A percentile compares a stretch with the other conserved stretches of the same genome.
Evolutionary conservation across 2,113 vertebrate genomes (phyloP).

Genomic region (Salvelinus sp.): DNA sequence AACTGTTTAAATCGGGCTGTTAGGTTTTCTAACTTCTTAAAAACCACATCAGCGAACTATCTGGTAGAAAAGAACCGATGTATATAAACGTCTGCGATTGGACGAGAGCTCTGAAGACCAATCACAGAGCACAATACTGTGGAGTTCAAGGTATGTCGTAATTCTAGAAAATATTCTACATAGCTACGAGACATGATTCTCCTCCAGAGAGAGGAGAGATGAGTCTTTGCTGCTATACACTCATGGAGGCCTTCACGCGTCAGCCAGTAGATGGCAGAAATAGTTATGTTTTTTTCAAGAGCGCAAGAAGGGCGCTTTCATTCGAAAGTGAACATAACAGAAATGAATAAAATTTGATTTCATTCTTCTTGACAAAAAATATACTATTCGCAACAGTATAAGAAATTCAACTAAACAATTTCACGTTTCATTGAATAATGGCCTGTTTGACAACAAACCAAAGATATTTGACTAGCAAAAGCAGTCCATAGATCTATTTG

Average conservation of each 20-base stretch:
- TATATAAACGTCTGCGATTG: slow-evolving; percentile 34
- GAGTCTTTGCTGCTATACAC: too few relatives aligned
- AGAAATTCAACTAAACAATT: too few relatives aligned
- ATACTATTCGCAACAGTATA: too few relatives aligned
- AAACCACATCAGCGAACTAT: slow-evolving; percentile 64
- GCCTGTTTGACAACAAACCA: background rate
- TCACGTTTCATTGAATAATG: too few relatives aligned
- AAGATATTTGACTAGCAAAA: background rate
- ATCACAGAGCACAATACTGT: slow-evolving; percentile 23
- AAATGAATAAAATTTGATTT: background rate
- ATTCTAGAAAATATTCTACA: background rate
- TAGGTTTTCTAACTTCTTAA: slow-evolving; percentile 23
- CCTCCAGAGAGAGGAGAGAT: background rate
- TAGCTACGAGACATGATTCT: too few relatives aligned
- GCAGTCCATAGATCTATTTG: too few relatives aligned
- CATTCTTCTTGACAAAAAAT: too few relatives aligned
- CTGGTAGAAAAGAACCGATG: slow-evolving; percentile 9
- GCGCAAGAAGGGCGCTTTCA: background rate
- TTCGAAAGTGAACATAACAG: too few relatives aligned
- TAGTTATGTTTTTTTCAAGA: background rate
- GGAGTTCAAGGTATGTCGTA: background rate
- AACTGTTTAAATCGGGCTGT: background rate
- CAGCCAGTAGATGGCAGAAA: slow-evolving; percentile 47
- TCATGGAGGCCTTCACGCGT: background rate
- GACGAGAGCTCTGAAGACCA: slow-evolving; percentile 10